These are phyloP conservation scores for Arrhopalites spinosus DNA, from an alignment of 2,888 invertebrate genomes.

Conservation along the genomic window DNA sequence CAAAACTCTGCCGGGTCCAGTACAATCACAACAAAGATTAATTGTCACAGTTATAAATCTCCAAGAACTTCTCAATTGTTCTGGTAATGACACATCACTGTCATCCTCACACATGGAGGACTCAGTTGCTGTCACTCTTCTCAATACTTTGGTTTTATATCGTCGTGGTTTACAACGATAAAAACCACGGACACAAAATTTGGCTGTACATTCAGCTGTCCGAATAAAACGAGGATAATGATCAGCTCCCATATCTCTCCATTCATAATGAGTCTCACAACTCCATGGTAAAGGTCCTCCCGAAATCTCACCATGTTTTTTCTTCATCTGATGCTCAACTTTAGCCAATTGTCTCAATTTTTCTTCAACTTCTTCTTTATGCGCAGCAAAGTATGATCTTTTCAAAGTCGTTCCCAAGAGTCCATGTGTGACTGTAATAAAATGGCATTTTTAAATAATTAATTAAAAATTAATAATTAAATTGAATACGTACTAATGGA, in stretches of 20 bases:
- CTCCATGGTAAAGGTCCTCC: slow-evolving; percentile 49
- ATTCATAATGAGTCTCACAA: slow-evolving; percentile 54
- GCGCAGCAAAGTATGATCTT: slow-evolving; percentile 52
- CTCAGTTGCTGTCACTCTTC: slow-evolving; percentile 42
- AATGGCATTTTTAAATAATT: neutral
- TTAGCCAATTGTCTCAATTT: slow-evolving; percentile 37
- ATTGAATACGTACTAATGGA: slow-evolving; percentile 41
- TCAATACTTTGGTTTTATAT: slow-evolving; percentile 55
- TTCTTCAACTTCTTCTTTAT: slow-evolving; percentile 49
- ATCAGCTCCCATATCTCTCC: slow-evolving; percentile 52
- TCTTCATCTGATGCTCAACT: slow-evolving; percentile 34
- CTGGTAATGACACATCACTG: slow-evolving; percentile 54
- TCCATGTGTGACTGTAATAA: slow-evolving; percentile 45
- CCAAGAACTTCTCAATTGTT: slow-evolving; percentile 50
- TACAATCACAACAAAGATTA: slow-evolving; percentile 53
- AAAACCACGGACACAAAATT: slow-evolving; percentile 54
- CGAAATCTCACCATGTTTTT: slow-evolving; percentile 17
- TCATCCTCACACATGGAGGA: slow-evolving; percentile 53
- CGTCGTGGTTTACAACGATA: slow-evolving; percentile 50
- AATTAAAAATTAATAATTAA: neutral
- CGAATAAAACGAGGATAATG: slow-evolving; percentile 55
- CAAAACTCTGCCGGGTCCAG: slow-evolving; percentile 48
- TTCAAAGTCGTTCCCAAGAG: slow-evolving; percentile 49
- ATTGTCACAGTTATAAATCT: slow-evolving; percentile 54
- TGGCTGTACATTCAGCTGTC: slow-evolving; percentile 53